phyloP scores from a whole-genome alignment of 2,888 invertebrate species.

The Calliscelio sp. region DNA sequence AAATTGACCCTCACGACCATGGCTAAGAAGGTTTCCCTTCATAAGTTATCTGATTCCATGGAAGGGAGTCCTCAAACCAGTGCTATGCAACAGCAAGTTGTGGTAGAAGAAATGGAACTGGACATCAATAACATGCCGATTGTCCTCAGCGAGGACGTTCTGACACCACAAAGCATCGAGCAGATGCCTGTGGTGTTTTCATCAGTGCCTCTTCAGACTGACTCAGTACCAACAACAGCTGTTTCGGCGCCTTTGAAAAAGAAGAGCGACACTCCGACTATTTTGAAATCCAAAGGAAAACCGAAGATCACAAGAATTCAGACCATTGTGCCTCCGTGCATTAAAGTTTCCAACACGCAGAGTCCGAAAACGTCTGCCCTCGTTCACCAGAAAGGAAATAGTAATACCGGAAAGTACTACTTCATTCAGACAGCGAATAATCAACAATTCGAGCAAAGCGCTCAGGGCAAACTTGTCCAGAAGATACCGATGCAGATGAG shows the following conservation, averaged over 20 bases:
- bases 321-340: conserved; percentile 82
- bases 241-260: conserved; percentile 78
- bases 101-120: conserved; percentile 86
- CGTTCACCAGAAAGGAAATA: conserved; percentile 79
- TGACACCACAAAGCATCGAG: conserved; percentile 90
- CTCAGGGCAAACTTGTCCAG: too few species aligned
- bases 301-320: conserved; percentile 84
- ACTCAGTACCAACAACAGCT: conserved; percentile 61
- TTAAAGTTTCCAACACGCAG: conserved; percentile 80
- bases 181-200: conserved; percentile 89
- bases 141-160: conserved; percentile 90
- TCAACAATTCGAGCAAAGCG: too few species aligned
- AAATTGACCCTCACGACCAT: conserved; percentile 74
- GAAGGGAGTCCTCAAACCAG: conserved; percentile 27
- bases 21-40: conserved; percentile 31
- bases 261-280: conserved; percentile 83
- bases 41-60: not conserved
- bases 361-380: conserved; percentile 76
- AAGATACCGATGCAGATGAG: conserved; percentile 80
- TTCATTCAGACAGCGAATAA: too few species aligned
- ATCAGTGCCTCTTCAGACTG: conserved; percentile 69
- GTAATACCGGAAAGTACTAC: conserved; percentile 81
- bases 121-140: conserved; percentile 93
- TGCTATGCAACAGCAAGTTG: conserved; percentile 75
- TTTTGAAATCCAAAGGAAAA: conserved; percentile 83